These are phyloP conservation scores for Gobio occitaniae DNA, from an alignment of 2,797 vertebrate species.

Conservation along the genomic window DNA sequence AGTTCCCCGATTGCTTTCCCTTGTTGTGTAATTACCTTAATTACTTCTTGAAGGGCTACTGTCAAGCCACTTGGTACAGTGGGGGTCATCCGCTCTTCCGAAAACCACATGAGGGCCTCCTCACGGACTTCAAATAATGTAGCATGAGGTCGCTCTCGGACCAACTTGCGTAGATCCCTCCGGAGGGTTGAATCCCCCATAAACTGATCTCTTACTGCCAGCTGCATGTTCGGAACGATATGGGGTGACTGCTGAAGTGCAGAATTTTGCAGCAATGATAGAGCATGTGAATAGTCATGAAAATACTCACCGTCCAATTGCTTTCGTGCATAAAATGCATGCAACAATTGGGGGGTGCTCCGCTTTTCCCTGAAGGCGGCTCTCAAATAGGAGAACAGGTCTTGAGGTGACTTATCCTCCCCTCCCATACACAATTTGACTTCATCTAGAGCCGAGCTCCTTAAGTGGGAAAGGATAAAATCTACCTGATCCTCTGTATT, in stretches of 20 bases:
- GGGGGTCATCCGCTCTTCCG: not conserved
- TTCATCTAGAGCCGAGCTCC: conserved; percentile 8
- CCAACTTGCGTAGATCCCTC: not conserved
- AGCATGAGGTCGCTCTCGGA: not conserved
- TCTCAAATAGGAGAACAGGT: not conserved
- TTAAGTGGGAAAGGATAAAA: conserved; percentile 8
- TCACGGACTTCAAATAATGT: conserved; percentile 1
- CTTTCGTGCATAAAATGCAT: not conserved
- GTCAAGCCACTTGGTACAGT: not conserved
- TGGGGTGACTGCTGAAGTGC: not conserved
- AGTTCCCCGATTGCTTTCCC: not conserved
- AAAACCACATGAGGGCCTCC: not conserved
- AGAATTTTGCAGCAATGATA: not conserved
- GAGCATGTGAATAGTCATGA: not conserved
- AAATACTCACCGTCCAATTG: not conserved
- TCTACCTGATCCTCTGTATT: not conserved
- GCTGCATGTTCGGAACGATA: not conserved
- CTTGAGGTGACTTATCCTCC: not conserved
- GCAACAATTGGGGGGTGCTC: not conserved
- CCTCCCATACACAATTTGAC: conserved; percentile 7
- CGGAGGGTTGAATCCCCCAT: conserved; percentile 5
- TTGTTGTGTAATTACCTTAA: not conserved
- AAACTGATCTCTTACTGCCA: conserved; percentile 1
- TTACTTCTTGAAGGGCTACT: not conserved
- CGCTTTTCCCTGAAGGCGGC: conserved; percentile 6